Base-by-base conservation (phyloP, 2,797 vertebrate species). In the Pteropus rufus region DNA sequence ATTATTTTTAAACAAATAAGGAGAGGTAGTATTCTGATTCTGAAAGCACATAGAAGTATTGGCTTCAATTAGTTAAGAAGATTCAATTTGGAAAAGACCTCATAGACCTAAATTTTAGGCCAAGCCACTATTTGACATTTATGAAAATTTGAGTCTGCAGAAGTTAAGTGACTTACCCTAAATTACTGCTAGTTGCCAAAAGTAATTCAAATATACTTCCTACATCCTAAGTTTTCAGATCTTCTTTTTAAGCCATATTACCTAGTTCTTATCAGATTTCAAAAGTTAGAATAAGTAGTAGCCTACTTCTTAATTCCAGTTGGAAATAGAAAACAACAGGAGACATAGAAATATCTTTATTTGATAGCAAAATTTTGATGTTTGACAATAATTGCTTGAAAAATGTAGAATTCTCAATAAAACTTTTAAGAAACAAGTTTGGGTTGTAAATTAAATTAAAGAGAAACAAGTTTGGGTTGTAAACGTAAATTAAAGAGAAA, bases 261-360 rank as follows among this genome's bases (percentile, higher is more conserved):
- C 58, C 36, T 54, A 91, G n/a, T 69, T 94, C 88, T 91, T 41
- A 89, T 29, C 36, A 91, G 41, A 94, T 76, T 89, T 94, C 73
- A 86, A 90, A 91, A 69, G 16, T 67, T 77, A 93, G 26, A 10
- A 34, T 67, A 82, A 69, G 34, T 19, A 75, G 19, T 93, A 91
- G 41, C 62, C 34, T 75, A 26, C 44, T 76, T 72, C 46, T 90
- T 90, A 76, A 70, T 93, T 86, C 21, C 54, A 95, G 26, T 26
- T 10, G 36, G 54, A 87, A 91, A 93, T 10, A 76, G 36, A 77
- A 95, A 93, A 88, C 52, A 91, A 93, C 12, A 56, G 36, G 52
- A 60, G 15, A 31, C 14, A 91, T n/a, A 23, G 64, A 95, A 79
- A 60, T 39, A 88, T 39, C 34, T 75, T 86, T 83, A 34, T 80